Evolutionary conservation across 1,140 invertebrate species (phyloP), one percentile per base, ranked within the genome.

Genomic region (Atopsyche davidsoni): DNA sequence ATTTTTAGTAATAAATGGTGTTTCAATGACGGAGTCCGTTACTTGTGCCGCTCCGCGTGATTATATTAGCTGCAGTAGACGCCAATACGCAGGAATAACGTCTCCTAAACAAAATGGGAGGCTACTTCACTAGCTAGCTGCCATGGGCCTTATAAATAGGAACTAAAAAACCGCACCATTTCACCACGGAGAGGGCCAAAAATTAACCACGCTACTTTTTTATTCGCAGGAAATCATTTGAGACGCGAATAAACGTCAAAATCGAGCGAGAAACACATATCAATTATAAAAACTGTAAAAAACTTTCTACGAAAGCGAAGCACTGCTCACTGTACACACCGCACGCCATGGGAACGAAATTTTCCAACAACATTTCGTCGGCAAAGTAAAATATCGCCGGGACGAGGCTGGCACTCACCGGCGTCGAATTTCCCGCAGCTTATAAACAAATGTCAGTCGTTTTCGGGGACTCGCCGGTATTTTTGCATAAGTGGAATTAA

Each of bases 251-350:
- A 22, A 13, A n/a, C 17, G 13, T 19, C 14, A 24, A 44, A 44
- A 36, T 28, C 13, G 2, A n/a, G 3, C 21, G 28, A 22, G 14
- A 25, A 17, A 36, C 21, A 10, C 23, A 35, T 44, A 45, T 25
- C 17, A 23, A 18, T 14, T 13, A 18, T 25, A 24, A 51, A 24
- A 51, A 44, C 22, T 25, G 16, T 24, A 18, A 51, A 51, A 51
- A 51, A 44, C 41, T 28, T 44, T 51, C 48, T 44, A 51, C 48
- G 48, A 51, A 51, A 39, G 39, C 25, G n/a, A n/a, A 28, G 24
- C 24, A 28, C 24, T 28, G 6, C n/a, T 6, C 24, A 7, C n/a
- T 50, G 40, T 35, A 50, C 28, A 31, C 45, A 51, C 41, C 39
- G 35, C 48, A 51, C 48, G 48, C 48, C 41, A 51, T 51, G 41